A percentile compares a stretch with the other conserved stretches of the same genome.
Conservation (phyloP, 2,888 invertebrate species). For the Boloria euphrosyne region DNA sequence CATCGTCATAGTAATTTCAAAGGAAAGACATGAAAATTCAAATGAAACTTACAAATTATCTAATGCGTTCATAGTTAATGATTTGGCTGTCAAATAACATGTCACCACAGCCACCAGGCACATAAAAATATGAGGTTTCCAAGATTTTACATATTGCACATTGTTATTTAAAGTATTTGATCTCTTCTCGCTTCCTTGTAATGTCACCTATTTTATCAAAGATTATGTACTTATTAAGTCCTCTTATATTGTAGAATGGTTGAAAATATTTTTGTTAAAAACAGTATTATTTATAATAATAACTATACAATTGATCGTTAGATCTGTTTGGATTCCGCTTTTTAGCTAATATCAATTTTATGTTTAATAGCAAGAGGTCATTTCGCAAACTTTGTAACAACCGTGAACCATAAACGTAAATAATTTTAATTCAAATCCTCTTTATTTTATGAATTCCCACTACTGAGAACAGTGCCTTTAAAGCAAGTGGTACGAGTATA, state of each 20-base stretch:
- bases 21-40: conserved; percentile 24
- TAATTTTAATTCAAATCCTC: too few species aligned
- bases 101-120: conserved; percentile 22
- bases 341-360: not conserved
- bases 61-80: conserved; percentile 26
- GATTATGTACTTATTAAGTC: too few species aligned
- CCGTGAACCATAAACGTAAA: too few species aligned
- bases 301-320: too few species aligned
- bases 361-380: not conserved
- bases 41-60: conserved; percentile 27
- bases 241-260: too few species aligned
- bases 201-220: not conserved
- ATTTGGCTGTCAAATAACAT: conserved; percentile 22
- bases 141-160: conserved; percentile 6
- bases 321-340: too few species aligned
- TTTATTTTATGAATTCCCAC: too few species aligned
- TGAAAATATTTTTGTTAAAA: not conserved
- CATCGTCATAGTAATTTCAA: not conserved
- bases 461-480: too few species aligned
- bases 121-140: conserved; percentile 16
- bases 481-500: too few species aligned
- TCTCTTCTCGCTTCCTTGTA: not conserved
- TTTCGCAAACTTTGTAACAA: not conserved
- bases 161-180: conserved; percentile 1
- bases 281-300: not conserved